Base-by-base conservation (phyloP, 2,113 vertebrate species). In the Setophaga coronata region DNA sequence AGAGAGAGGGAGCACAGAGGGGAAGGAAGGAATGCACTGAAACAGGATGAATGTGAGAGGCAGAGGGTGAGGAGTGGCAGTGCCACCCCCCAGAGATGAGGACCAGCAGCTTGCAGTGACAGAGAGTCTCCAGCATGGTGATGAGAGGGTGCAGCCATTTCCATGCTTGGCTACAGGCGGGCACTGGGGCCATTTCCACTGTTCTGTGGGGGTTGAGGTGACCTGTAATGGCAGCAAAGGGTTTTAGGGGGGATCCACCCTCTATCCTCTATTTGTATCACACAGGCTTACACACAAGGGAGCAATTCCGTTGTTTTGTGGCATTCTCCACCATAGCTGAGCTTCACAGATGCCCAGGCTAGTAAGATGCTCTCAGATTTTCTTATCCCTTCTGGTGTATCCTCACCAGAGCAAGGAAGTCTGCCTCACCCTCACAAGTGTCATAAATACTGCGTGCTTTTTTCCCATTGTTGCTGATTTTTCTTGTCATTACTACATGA, bases 301-400 rank as follows among this genome's bases (percentile, higher is more conserved):
- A 95, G 43, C 2, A 36, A 42, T 36, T 82, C 82, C 5, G 7
- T 57, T 80, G 31, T 72, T 72, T 21, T 1, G 0, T 79, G 56
- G 28, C 28, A 14, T 90, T 94, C 74, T 72, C 74, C 31, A 7
- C 20, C 31, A 1, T 8, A 76, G 61, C 73, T 64, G 57, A 69
- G 82, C 51, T 51, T 91, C 92, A 71, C 78, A 91, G 90, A 76
- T 82, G 69, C 87, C 91, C 70, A 72, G 93, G 33, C 83, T 93
- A 60, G 65, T 57, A 34, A 67, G 87, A 61, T 67, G n/a, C 93
- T 78, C 31, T 21, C 70, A 48, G 51, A 40, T 82, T 82, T 89
- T 64, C 77, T 81, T 85, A 28, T 60, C 69, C 89, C 38, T 93
- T 89, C 77, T 91, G 80, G 45, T 73, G 33, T 42, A 17, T 73